phyloP scores from a whole-genome alignment of 2,113 vertebrate species.

The Ornithorhynchus anatinus region DNA sequence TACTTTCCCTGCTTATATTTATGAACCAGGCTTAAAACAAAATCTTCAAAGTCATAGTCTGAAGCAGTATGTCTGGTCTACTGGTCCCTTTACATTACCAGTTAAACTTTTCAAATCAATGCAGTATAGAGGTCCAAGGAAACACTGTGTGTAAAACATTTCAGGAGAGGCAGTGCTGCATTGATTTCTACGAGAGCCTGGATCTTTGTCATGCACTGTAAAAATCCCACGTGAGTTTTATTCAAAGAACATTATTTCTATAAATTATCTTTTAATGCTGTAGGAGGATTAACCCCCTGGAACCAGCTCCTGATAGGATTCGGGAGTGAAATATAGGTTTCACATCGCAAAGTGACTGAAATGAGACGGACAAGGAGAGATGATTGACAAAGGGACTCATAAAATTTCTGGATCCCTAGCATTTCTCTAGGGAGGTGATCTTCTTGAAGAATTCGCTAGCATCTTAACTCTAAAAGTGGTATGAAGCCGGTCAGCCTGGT shows the following conservation, averaged over 20 bases:
- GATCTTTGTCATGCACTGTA: slow-evolving; percentile 45
- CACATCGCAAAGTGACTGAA: neutral
- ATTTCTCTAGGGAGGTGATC: no score
- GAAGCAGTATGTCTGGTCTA: slow-evolving; percentile 7
- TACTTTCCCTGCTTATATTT: slow-evolving; percentile 51
- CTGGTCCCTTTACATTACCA: slow-evolving; percentile 23
- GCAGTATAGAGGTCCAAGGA: slow-evolving; percentile 16
- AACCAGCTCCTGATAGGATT: neutral
- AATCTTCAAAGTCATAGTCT: slow-evolving; percentile 16
- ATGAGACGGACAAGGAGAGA: neutral
- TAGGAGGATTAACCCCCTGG: slow-evolving; percentile 21
- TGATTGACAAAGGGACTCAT: neutral
- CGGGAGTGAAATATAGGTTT: neutral
- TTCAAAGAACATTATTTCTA: slow-evolving; percentile 44
- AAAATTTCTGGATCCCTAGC: no score
- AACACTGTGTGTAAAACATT: slow-evolving; percentile 14
- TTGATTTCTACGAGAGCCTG: slow-evolving; percentile 42
- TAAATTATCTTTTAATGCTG: slow-evolving; percentile 43
- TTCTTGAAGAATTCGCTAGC: no score
- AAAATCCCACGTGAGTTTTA: slow-evolving; percentile 54
- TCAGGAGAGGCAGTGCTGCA: slow-evolving; percentile 18
- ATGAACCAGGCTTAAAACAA: slow-evolving; percentile 27
- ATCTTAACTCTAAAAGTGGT: no score
- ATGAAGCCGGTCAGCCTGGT: no score
- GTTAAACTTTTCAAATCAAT: slow-evolving; percentile 44